phyloP scores from a whole-genome alignment of 2,797 vertebrate genomes.

The Pangasius krempfi region DNA sequence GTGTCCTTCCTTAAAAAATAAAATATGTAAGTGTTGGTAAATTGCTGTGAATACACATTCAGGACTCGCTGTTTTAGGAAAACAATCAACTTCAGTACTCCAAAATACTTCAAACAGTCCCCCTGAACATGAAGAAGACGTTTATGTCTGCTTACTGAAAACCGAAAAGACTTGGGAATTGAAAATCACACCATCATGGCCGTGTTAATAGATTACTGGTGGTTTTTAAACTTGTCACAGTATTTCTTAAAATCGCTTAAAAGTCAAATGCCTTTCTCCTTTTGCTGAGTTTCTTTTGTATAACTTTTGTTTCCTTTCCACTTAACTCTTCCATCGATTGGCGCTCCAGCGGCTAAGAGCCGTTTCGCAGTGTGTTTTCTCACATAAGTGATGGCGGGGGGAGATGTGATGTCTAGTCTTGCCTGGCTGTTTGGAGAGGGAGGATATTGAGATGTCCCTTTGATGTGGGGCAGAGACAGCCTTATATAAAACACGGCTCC shows the following conservation, averaged over 20 bases:
- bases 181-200: neutral
- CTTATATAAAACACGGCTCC: constrained; percentile 42
- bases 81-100: neutral
- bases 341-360: constrained; percentile 31
- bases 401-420: constrained; percentile 35
- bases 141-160: neutral
- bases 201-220: neutral
- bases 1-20: neutral
- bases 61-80: neutral
- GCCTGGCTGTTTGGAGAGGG: constrained; percentile 41
- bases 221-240: neutral
- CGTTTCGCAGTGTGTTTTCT: constrained; percentile 32
- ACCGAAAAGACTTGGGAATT: neutral
- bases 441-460: constrained; percentile 56
- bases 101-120: too few species aligned
- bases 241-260: neutral
- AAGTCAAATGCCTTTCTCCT: neutral
- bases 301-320: constrained; percentile 11
- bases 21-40: neutral
- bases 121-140: neutral
- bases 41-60: neutral
- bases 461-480: constrained; percentile 53
- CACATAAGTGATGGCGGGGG: constrained; percentile 44
- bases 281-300: neutral
- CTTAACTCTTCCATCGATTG: constrained; percentile 18